Conservation (phyloP, 2,113 vertebrate species). For the Amphilophus citrinellus region DNA sequence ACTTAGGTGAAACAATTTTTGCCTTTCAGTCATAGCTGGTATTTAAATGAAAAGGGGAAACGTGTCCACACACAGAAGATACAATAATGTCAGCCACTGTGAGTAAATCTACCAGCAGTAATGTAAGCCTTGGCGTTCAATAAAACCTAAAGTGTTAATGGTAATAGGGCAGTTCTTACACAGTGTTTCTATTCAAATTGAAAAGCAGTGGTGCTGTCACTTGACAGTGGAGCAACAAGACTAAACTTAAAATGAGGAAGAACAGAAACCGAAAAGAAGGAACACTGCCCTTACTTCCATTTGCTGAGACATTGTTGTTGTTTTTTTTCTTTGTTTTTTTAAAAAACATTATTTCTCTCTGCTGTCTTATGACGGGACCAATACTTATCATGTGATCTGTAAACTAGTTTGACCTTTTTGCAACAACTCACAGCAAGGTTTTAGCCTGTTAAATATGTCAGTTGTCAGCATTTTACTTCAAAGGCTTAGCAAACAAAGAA, state of each 20-base stretch:
- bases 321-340: conserved; percentile 1
- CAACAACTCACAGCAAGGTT: conserved; percentile 1
- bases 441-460: not conserved
- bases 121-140: not conserved
- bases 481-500: conserved; percentile 1
- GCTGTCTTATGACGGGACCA: conserved; percentile 50
- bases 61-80: not conserved
- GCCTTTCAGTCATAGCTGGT: not conserved
- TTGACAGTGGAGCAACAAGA: not conserved
- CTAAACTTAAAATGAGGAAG: conserved; percentile 11
- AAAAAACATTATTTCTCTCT: not conserved
- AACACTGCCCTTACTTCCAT: conserved; percentile 16
- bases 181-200: not conserved
- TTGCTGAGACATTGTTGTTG: conserved; percentile 50
- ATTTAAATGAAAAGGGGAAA: not conserved
- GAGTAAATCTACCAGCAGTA: not conserved
- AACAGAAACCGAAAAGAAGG: conserved; percentile 57
- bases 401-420: conserved; percentile 40
- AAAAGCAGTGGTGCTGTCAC: not conserved
- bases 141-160: not conserved
- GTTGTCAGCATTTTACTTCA: conserved; percentile 30
- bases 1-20: not conserved
- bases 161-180: not conserved
- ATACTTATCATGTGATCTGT: conserved; percentile 57
- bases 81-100: not conserved